Evolutionary conservation across 2,113 vertebrate genomes (phyloP).

Genomic region (Lamprologus ornatipinnis): DNA sequence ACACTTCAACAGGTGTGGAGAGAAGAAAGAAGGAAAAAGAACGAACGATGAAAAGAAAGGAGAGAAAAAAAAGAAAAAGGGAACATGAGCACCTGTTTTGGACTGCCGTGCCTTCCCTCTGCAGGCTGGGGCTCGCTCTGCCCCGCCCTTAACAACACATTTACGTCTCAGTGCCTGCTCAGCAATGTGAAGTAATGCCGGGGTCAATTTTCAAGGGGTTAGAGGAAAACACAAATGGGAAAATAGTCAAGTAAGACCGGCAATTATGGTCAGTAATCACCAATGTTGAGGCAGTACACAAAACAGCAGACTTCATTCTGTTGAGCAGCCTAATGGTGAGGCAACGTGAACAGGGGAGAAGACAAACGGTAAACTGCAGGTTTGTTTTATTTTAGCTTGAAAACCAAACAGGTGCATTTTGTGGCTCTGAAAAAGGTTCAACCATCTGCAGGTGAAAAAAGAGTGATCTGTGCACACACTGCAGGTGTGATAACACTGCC

Average conservation of each 20-base stretch:
- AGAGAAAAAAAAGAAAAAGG: neutral
- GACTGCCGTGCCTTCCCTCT: neutral
- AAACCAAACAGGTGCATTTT: neutral
- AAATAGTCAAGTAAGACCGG: neutral
- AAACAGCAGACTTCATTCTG: neutral
- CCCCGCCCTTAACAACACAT: conserved; percentile 24
- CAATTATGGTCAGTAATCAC: conserved; percentile 1
- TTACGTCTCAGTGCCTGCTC: conserved; percentile 28
- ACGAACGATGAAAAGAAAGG: conserved; percentile 26
- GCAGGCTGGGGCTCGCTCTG: conserved; percentile 36
- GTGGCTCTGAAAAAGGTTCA: neutral
- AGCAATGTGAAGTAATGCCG: conserved; percentile 26
- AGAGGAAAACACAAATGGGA: neutral
- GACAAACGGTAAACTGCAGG: neutral
- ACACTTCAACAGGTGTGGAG: conserved; percentile 58
- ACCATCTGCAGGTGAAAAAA: neutral
- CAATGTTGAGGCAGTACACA: neutral
- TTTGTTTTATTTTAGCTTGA: neutral
- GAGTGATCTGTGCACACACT: neutral
- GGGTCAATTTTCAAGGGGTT: conserved; percentile 18
- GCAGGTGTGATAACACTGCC: neutral
- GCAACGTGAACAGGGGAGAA: neutral
- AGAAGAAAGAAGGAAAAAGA: conserved; percentile 28
- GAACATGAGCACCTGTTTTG: conserved; percentile 58
- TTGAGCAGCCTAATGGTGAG: neutral